These are phyloP conservation scores for Pocillopora meandrina DNA, from an alignment of 92 coral and sea anemone genomes.

Conservation along the genomic window DNA sequence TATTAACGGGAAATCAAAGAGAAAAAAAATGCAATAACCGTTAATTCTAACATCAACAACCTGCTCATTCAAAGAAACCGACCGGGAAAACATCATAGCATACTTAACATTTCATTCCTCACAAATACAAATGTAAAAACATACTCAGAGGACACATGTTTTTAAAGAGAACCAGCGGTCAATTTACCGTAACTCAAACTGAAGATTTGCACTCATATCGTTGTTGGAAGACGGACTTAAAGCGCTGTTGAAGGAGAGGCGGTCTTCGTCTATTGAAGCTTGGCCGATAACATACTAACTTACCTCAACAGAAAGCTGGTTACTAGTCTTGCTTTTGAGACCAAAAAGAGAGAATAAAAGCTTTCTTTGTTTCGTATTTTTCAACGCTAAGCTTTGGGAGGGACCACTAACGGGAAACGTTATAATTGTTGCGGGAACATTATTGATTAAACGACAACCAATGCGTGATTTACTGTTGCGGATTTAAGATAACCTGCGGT, in stretches of 20 bases:
- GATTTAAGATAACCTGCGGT: constrained; percentile 3
- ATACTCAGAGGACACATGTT: no score
- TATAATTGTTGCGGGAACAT: not conserved
- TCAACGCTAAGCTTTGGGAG: not conserved
- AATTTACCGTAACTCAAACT: not conserved
- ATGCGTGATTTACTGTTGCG: not conserved
- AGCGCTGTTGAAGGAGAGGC: not conserved
- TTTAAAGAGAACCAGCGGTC: not conserved
- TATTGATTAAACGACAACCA: not conserved
- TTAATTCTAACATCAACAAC: not conserved
- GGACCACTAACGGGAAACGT: not conserved
- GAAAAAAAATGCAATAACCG: not conserved
- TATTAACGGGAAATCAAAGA: not conserved
- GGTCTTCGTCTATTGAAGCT: not conserved
- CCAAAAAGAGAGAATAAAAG: not conserved
- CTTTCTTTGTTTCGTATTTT: not conserved
- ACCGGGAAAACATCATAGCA: not conserved
- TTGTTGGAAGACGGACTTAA: not conserved
- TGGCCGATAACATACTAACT: not conserved
- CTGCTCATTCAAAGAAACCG: not conserved
- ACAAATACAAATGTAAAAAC: not conserved
- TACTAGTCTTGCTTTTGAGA: not conserved
- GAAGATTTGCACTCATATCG: not conserved
- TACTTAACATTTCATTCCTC: not conserved
- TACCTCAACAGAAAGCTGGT: not conserved